Evolutionary conservation across 2,797 vertebrate species (phyloP).

Genomic region (Catamblyrhynchus diadema): DNA sequence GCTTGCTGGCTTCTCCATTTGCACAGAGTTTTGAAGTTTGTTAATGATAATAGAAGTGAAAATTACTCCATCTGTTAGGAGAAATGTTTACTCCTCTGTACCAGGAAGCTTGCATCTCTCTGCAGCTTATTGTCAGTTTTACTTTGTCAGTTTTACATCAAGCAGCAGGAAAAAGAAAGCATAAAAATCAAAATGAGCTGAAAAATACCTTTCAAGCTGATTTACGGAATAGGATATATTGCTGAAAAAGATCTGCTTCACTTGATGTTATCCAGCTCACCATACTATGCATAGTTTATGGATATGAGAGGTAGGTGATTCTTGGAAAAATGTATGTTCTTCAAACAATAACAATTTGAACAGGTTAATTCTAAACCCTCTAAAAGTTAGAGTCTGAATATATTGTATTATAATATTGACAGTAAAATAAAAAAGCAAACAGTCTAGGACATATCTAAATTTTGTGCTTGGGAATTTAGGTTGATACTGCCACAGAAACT

Average conservation of each 20-base stretch:
- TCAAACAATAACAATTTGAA: slow-evolving; percentile 22
- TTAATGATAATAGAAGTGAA: slow-evolving; percentile 48
- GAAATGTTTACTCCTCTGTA: slow-evolving; percentile 42
- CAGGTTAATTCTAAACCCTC: slow-evolving; percentile 4
- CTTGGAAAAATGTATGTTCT: neutral
- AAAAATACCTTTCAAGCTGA: slow-evolving; percentile 58
- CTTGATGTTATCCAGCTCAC: slow-evolving; percentile 39
- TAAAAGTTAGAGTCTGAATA: neutral
- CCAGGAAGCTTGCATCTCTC: slow-evolving; percentile 1
- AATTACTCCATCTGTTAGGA: slow-evolving; percentile 59
- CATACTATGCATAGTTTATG: neutral
- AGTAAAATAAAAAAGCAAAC: neutral
- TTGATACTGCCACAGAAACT: neutral
- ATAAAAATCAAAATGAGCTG: slow-evolving; percentile 59
- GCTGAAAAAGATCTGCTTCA: slow-evolving; percentile 1
- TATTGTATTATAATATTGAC: neutral
- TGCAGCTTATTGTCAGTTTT: slow-evolving; percentile 43
- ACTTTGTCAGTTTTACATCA: slow-evolving; percentile 60
- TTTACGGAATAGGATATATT: slow-evolving; percentile 28
- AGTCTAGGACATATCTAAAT: neutral
- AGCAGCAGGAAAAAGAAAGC: slow-evolving; percentile 56
- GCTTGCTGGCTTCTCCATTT: neutral
- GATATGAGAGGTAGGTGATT: neutral
- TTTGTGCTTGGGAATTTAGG: neutral
- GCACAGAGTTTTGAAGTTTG: slow-evolving; percentile 29